Evolutionary conservation across 1,140 invertebrate genomes (phyloP), one percentile per base, ranked within the genome.

Genomic region (Dermatophagoides farinae): DNA sequence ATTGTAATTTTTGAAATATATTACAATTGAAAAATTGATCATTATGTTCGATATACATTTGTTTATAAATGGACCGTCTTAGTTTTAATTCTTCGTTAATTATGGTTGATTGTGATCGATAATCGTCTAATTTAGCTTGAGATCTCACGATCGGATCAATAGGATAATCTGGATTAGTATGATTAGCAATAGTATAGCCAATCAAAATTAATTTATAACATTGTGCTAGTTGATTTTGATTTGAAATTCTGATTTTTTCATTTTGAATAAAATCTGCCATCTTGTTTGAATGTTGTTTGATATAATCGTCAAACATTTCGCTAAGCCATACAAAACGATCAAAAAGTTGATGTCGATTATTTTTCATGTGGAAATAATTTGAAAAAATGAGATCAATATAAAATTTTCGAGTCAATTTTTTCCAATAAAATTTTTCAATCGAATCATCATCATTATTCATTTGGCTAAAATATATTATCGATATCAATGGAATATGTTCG

Each of bases 101-200:
- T 0, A 61, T 57, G 0, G 38, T 16, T 2, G 60, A 18, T 44
- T 61, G 52, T n/a, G 20, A 14, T 23, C 46, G 8, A 31, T 55
- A 64, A 47, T 61, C 37, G 18, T 22, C 16, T 16, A 64, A 46
- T 58, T 54, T 61, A 23, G 12, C 18, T 10, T 63, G 54, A 16
- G 65, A 22, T 61, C 70, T 69, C 16, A 70, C 65, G 11, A 70
- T 66, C 16, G 72, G 72, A 63, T 73, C 72, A 10, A 72, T 68
- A 50, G 68, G 66, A 10, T 67, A 67, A 38, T 62, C 55, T 16
- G 71, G 71, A 20, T 64, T 65, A 47, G 70, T 50, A 20, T 71
- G 55, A 31, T 64, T 52, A 39, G 76, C 46, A 60, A 71, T 70
- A 14, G 74, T 74, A 4, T 77, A 51, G 5, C 70, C 62, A 39